Evolutionary conservation across 2,113 vertebrate genomes (phyloP).

Genomic region (Prunella fulvescens): DNA sequence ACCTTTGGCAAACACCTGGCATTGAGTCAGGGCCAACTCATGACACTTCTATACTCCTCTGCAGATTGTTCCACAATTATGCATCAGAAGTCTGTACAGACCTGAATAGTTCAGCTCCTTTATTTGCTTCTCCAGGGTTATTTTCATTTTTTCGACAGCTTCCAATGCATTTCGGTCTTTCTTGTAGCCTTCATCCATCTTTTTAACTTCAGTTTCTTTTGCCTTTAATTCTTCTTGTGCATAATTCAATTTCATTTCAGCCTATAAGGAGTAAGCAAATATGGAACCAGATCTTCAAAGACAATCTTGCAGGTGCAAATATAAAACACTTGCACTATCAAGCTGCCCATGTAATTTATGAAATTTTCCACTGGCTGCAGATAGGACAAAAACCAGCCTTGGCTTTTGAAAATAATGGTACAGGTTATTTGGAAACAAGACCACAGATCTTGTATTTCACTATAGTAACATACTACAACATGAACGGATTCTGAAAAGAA

Average conservation of each 20-base stretch:
- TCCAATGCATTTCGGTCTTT: slow-evolving; percentile 82
- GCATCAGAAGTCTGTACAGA: slow-evolving; percentile 16
- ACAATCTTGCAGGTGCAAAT: background rate
- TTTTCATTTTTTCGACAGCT: slow-evolving; percentile 74
- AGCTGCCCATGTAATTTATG: background rate
- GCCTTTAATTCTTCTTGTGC: slow-evolving; percentile 86
- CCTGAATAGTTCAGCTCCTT: slow-evolving; percentile 87
- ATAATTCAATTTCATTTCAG: slow-evolving; percentile 90
- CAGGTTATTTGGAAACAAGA: background rate
- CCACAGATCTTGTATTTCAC: background rate
- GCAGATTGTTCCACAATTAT: background rate
- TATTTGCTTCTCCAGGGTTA: slow-evolving; percentile 81
- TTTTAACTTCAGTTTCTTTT: slow-evolving; percentile 88
- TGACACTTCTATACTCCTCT: background rate
- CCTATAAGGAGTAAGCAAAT: slow-evolving; percentile 65
- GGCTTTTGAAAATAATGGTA: background rate
- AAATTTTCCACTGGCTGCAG: background rate
- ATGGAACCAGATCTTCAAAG: background rate
- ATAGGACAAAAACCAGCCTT: background rate
- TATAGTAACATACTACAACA: background rate
- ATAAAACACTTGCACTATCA: background rate
- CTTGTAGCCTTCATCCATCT: slow-evolving; percentile 87
- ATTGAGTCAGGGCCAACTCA: background rate
- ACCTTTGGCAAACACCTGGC: background rate
- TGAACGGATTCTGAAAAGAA: background rate